phyloP scores from a whole-genome alignment of 2,113 vertebrate species.

The Neogobius melanostomus region DNA sequence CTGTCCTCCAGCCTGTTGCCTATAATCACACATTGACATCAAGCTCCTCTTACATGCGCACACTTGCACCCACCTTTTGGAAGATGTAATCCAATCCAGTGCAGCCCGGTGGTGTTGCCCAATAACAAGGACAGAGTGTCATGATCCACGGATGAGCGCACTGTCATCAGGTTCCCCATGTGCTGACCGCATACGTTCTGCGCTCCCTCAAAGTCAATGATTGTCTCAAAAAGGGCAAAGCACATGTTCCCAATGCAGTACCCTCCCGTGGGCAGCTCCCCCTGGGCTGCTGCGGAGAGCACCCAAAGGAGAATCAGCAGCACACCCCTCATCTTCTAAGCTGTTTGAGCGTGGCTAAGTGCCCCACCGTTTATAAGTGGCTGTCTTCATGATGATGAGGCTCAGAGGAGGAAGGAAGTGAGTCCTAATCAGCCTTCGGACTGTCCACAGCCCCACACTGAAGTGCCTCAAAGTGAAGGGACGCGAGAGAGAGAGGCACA shows the following conservation, averaged over 20 bases:
- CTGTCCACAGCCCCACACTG: not conserved
- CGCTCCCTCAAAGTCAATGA: slow-evolving; percentile 40
- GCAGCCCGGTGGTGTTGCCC: slow-evolving; percentile 29
- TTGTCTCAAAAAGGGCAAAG: slow-evolving; percentile 21
- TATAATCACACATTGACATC: not conserved
- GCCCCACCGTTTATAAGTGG: slow-evolving; percentile 53
- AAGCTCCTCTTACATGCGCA: not conserved
- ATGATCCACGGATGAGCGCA: slow-evolving; percentile 35
- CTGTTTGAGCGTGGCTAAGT: not conserved
- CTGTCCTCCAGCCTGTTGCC: not conserved
- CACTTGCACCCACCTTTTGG: not conserved
- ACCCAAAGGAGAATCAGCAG: slow-evolving; percentile 30
- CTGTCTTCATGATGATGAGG: slow-evolving; percentile 40
- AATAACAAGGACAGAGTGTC: slow-evolving; percentile 36
- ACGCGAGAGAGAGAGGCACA: slow-evolving; percentile 9
- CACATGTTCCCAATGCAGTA: slow-evolving; percentile 62
- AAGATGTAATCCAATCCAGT: slow-evolving; percentile 71
- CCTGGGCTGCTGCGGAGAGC: slow-evolving; percentile 15
- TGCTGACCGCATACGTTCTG: slow-evolving; percentile 17
- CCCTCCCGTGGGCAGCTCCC: slow-evolving; percentile 3
- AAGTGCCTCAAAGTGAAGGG: not conserved
- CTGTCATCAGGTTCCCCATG: slow-evolving; percentile 55
- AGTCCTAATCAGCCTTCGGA: slow-evolving; percentile 9
- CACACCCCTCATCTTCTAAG: slow-evolving; percentile 51
- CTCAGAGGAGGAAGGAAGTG: slow-evolving; percentile 59